phyloP scores from a whole-genome alignment of 2,888 invertebrate species.

The Julus scandinavius region DNA sequence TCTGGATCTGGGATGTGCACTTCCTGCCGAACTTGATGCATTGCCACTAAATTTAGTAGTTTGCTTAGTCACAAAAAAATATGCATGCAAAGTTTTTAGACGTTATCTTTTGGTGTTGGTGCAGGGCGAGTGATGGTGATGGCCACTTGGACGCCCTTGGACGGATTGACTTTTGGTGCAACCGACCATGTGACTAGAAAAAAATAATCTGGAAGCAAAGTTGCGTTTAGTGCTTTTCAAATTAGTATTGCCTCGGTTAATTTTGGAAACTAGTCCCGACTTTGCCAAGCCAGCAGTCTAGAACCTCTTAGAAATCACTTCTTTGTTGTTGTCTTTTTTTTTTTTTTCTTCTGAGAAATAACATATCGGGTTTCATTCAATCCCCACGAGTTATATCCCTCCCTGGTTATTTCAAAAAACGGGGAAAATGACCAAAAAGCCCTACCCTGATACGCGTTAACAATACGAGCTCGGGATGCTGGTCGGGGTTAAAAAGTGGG shows the following conservation, averaged over 20 bases:
- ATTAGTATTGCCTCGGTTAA: neutral
- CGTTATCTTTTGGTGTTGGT: too few species aligned
- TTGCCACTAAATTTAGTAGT: too few species aligned
- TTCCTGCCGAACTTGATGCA: neutral
- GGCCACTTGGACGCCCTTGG: too few species aligned
- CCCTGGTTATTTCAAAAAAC: neutral
- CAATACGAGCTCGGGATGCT: neutral
- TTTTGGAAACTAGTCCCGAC: neutral
- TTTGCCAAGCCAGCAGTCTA: neutral
- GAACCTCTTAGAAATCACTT: neutral
- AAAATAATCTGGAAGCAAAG: neutral
- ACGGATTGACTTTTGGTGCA: neutral
- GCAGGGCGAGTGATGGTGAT: too few species aligned
- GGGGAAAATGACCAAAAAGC: slow-evolving; percentile 11
- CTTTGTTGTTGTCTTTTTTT: neutral
- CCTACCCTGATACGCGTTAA: neutral
- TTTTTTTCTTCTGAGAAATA: neutral
- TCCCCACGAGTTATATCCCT: neutral
- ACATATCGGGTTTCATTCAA: neutral
- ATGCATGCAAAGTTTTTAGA: too few species aligned
- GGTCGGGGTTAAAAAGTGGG: neutral
- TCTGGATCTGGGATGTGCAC: neutral
- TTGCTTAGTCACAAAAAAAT: too few species aligned
- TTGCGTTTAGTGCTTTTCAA: neutral
- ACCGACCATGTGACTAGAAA: neutral